Percentiles rank a stretch among this genome's conserved stretches.
Evolutionary conservation across 1,140 invertebrate genomes (phyloP).

Genomic region (Hydropsyche tenuis): DNA sequence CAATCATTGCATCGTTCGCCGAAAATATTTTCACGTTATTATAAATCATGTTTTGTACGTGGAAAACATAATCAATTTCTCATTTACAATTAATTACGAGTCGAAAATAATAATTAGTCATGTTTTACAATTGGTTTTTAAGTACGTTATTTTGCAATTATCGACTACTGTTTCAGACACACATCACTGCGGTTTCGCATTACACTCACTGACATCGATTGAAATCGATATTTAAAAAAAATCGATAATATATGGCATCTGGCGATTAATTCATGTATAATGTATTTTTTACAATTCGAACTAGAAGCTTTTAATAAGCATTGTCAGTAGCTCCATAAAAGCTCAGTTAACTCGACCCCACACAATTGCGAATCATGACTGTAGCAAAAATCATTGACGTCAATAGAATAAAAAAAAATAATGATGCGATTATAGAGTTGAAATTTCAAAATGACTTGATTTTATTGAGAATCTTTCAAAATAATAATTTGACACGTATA

Average conservation of each 20-base stretch:
- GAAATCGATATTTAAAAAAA: conserved; percentile 13
- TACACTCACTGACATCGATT: conserved; percentile 14
- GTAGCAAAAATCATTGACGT: background rate
- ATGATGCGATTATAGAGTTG: too few species aligned
- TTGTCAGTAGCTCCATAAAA: background rate
- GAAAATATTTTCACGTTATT: background rate
- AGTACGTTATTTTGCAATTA: background rate
- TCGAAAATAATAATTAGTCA: conserved; percentile 18
- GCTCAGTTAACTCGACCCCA: background rate
- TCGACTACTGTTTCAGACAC: conserved; percentile 16
- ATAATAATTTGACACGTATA: too few species aligned
- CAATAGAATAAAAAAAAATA: too few species aligned
- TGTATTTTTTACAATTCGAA: background rate
- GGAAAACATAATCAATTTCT: too few species aligned
- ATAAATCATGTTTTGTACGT: too few species aligned
- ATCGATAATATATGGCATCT: background rate
- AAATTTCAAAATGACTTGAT: too few species aligned
- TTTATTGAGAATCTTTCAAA: too few species aligned
- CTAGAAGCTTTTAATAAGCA: background rate
- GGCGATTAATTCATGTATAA: background rate
- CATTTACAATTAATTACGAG: too few species aligned
- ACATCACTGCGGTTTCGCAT: background rate
- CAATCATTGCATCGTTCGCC: background rate
- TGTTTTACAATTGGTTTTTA: conserved; percentile 17
- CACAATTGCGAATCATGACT: background rate